Percentiles rank a stretch among this genome's conserved stretches.
Conservation (phyloP, 1,140 invertebrate genomes). For the Trachymyrmex septentrionalis region DNA sequence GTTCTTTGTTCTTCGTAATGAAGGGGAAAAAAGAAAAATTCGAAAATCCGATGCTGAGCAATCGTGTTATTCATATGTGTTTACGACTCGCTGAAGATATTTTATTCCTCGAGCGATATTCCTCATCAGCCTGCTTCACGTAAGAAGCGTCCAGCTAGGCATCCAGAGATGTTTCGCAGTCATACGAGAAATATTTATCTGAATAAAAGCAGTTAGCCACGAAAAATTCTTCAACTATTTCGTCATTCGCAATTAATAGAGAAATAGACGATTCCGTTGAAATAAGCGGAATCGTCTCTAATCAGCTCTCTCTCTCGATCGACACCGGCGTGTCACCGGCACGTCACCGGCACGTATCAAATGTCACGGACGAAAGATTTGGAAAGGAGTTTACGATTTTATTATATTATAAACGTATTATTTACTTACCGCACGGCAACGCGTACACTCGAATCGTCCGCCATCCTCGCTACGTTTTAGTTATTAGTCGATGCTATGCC, state of each 20-base stretch:
- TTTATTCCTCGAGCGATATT: too few species aligned
- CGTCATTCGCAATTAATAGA: too few species aligned
- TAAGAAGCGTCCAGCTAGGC: too few species aligned
- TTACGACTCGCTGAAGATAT: too few species aligned
- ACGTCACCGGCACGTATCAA: neutral
- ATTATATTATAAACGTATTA: neutral
- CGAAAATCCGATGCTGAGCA: conserved; percentile 12
- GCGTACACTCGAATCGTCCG: conserved; percentile 84
- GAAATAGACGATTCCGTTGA: neutral
- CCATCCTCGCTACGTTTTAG: conserved; percentile 76
- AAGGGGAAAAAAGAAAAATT: neutral
- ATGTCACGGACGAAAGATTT: neutral
- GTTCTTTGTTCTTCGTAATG: neutral
- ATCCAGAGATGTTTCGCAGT: too few species aligned
- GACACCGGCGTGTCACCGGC: neutral
- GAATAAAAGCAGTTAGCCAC: too few species aligned
- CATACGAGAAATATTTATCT: neutral
- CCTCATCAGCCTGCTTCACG: neutral
- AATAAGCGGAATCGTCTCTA: neutral
- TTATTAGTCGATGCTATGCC: conserved; percentile 10
- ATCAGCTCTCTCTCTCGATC: neutral
- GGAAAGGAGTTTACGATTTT: neutral
- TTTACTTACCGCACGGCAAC: conserved; percentile 84
- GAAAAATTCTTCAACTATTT: too few species aligned
- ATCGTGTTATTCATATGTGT: neutral